A percentile compares a stretch with the other conserved stretches of the same genome.
Conservation (phyloP, 92 coral and sea anemone species). For the Epizoanthus scotinus region DNA sequence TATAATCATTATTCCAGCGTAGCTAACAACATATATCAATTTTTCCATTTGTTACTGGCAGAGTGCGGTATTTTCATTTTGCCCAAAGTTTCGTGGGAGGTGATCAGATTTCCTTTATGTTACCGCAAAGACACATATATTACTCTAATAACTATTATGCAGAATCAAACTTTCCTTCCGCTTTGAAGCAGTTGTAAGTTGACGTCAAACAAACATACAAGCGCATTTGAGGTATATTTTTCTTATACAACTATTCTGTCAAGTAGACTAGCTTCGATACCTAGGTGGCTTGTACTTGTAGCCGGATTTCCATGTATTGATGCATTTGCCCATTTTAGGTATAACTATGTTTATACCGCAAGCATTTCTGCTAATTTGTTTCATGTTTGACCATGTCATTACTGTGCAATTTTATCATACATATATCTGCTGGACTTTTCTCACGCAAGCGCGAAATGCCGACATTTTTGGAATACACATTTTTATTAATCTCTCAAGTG, state of each 20-base stretch:
- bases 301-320: slow-evolving; percentile 23
- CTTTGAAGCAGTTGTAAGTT: background rate
- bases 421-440: background rate
- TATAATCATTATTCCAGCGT: no score
- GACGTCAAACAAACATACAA: slow-evolving; percentile 20
- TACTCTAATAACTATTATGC: background rate
- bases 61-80: background rate
- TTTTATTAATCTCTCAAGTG: no score
- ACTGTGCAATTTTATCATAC: no score
- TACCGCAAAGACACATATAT: background rate
- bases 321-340: slow-evolving; percentile 23
- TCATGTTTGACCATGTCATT: background rate
- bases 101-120: background rate
- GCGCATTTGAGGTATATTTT: background rate
- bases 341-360: background rate
- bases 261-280: background rate
- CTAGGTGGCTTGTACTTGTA: background rate
- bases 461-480: background rate
- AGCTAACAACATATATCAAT: no score
- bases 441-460: background rate
- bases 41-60: no score
- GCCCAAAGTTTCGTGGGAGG: background rate
- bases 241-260: no score
- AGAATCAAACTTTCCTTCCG: background rate
- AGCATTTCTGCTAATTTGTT: background rate